Evolutionary conservation across 1,140 invertebrate genomes (phyloP), one percentile per base, ranked within the genome.

Genomic region (Penaeus chinensis): DNA sequence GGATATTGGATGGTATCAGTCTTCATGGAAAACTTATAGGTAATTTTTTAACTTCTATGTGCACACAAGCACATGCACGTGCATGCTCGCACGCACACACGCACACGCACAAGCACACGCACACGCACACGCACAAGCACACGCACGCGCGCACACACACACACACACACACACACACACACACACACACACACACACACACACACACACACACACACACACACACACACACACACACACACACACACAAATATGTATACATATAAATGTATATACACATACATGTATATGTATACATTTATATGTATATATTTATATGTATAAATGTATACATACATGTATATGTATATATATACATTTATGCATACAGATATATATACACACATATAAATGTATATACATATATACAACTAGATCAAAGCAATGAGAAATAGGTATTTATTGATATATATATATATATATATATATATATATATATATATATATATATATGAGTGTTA

Each of bases 291-390:
- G 4, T 42, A 42, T 42, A 42, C 4, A 42, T 42, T 3, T 8
- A 42, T 7, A 42, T 42, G 4, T 42, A 42, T 42, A 42, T 42
- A 76, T 76, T 47, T 76, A 76, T 47, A 76, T 76, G 42, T 76
- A 76, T 76, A 76, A 47, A 37, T 76, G 42, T 76, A 76, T 47
- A 76, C 42, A 76, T 47, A 76, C 42, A 37, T 47, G 42, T 76
- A 76, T 47, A 16, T 76, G 42, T 76, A 47, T 76, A 76, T 76
- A 76, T 76, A 74, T 76, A 76, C 42, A 37, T 76, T 32, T 47
- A 37, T 76, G 3, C 32, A 76, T 37, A 76, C 42, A 76, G 47
- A 37, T 76, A 37, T 76, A 76, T 47, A 37, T 47, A 76, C 32
- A 32, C 47, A 76, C 32, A 76, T 74, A n/a, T 19, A 74, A 37